phyloP scores from a whole-genome alignment of 2,113 vertebrate species.

The Ictalurus punctatus region DNA sequence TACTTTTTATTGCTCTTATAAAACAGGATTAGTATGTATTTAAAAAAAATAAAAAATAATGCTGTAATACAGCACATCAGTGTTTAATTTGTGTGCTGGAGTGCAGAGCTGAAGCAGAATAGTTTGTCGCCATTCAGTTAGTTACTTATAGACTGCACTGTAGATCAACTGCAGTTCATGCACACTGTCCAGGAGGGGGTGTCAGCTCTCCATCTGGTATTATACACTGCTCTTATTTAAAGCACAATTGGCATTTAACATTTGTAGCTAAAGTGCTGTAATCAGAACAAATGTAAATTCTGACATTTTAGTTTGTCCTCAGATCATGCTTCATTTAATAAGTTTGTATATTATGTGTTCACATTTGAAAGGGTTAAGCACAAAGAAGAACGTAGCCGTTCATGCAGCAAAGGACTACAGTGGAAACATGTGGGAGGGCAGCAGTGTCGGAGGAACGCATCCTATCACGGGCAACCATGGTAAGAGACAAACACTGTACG shows the following conservation, averaged over 20 bases:
- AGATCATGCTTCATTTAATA: neutral
- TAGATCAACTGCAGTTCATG: constrained; percentile 39
- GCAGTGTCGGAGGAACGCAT: constrained; percentile 73
- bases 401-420: constrained; percentile 78
- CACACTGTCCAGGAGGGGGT: constrained; percentile 90
- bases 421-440: constrained; percentile 78
- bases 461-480: constrained; percentile 81
- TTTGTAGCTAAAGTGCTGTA: neutral
- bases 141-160: neutral
- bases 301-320: neutral
- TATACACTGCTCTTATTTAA: neutral
- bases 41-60: too few relatives aligned
- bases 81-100: neutral
- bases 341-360: constrained; percentile 1
- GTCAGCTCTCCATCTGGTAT: neutral
- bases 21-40: neutral
- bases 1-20: neutral
- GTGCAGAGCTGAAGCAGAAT: neutral
- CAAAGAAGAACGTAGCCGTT: constrained; percentile 79
- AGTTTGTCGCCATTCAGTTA: neutral
- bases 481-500: constrained; percentile 58
- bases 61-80: neutral
- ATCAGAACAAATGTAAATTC: neutral
- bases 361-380: constrained; percentile 77
- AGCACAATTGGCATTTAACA: neutral